Percentiles rank a stretch among this genome's conserved stretches.
These are phyloP conservation scores for Mesocentrotus franciscanus DNA, from an alignment of 53 echinoderm and acorn worm genomes.

Conservation along the genomic window DNA sequence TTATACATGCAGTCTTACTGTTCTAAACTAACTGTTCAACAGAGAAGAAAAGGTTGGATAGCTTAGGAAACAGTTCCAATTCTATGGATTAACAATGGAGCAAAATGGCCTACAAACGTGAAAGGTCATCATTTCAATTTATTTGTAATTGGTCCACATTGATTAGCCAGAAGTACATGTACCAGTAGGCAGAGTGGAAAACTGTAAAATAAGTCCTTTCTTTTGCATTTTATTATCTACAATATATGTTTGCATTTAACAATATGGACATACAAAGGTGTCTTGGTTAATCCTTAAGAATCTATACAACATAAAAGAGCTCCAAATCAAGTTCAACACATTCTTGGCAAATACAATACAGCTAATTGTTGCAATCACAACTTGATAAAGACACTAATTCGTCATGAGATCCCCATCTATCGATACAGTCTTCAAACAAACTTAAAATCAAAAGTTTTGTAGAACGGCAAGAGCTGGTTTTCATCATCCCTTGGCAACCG, in stretches of 20 bases:
- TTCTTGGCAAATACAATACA: neutral
- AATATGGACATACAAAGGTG: no score
- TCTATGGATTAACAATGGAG: no score
- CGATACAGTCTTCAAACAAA: neutral
- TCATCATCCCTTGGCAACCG: neutral
- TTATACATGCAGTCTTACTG: no score
- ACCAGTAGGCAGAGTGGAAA: no score
- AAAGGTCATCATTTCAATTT: no score
- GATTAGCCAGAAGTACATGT: no score
- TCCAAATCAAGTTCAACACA: neutral
- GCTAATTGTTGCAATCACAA: constrained; percentile 25
- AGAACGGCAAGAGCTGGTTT: neutral
- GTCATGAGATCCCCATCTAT: constrained; percentile 1
- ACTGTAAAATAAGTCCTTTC: neutral
- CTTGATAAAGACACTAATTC: neutral
- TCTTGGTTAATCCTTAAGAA: no score
- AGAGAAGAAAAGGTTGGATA: no score
- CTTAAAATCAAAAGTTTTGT: neutral
- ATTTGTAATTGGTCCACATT: no score
- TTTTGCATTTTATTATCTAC: neutral
- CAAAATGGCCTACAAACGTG: no score
- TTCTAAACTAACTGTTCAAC: no score
- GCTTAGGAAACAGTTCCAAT: no score
- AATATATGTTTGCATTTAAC: neutral
- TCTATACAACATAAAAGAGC: neutral